Conservation (phyloP, 2,113 vertebrate genomes). For the Phodopus roborovskii region DNA sequence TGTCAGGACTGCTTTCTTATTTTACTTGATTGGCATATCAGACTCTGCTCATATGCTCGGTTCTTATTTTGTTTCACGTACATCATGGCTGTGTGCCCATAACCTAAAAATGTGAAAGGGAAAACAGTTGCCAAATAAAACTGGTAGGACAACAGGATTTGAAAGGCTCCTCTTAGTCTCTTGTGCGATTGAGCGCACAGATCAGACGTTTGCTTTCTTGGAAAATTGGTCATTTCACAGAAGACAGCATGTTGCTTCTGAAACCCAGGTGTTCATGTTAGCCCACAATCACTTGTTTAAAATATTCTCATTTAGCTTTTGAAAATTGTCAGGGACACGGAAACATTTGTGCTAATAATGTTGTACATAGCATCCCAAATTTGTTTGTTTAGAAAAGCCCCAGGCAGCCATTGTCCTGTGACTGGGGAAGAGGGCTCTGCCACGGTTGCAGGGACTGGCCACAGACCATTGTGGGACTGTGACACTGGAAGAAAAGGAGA, state of each 20-base stretch:
- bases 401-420: rapidly evolving
- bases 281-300: neutral
- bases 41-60: neutral
- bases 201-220: neutral
- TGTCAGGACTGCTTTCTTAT: neutral
- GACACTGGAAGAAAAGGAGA: neutral
- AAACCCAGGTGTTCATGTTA: neutral
- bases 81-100: neutral
- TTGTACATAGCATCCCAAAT: rapidly evolving
- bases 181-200: too few species aligned
- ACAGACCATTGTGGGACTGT: neutral
- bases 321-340: neutral
- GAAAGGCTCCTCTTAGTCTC: neutral
- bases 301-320: neutral
- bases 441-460: neutral
- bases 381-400: neutral
- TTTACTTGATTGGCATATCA: neutral
- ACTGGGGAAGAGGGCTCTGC: neutral
- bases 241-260: neutral
- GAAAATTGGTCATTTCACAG: neutral
- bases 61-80: neutral
- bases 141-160: neutral
- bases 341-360: neutral
- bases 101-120: neutral
- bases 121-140: neutral